Conservation (phyloP, 2,113 vertebrate species). For the Nibea coibor region DNA sequence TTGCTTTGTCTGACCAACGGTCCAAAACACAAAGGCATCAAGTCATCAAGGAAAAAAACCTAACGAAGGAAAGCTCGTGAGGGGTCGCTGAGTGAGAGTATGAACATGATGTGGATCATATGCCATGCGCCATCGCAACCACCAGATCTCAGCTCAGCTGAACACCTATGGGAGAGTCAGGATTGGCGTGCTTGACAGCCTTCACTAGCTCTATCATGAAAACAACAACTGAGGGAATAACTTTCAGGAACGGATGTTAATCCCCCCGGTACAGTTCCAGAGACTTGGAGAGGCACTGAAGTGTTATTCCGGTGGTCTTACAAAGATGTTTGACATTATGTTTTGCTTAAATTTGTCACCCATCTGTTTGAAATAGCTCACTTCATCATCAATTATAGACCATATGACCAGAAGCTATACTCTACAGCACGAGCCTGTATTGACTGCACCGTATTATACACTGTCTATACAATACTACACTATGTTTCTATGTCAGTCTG, state of each 20-base stretch:
- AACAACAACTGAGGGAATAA: not conserved
- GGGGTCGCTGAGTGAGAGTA: not conserved
- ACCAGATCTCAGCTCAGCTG: not conserved
- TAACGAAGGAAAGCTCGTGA: not conserved
- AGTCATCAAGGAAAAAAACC: not conserved
- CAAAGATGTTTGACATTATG: too few relatives aligned
- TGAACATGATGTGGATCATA: not conserved
- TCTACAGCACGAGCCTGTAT: too few relatives aligned
- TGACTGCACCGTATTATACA: not conserved
- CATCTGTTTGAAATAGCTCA: too few relatives aligned
- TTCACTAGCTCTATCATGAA: not conserved
- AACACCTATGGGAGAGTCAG: not conserved
- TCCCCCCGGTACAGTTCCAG: too few relatives aligned
- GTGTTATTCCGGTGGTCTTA: too few relatives aligned
- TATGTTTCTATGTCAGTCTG: not conserved
- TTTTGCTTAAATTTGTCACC: too few relatives aligned
- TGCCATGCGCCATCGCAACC: not conserved
- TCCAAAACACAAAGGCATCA: not conserved
- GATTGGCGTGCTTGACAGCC: not conserved
- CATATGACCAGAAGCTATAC: not conserved
- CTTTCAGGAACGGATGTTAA: too few relatives aligned
- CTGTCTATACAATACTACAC: too few relatives aligned
- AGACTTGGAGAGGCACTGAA: too few relatives aligned
- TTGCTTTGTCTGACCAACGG: not conserved
- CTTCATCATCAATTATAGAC: too few relatives aligned